Conservation (phyloP, 2,888 invertebrate species). For the Watsonalla cultraria region DNA sequence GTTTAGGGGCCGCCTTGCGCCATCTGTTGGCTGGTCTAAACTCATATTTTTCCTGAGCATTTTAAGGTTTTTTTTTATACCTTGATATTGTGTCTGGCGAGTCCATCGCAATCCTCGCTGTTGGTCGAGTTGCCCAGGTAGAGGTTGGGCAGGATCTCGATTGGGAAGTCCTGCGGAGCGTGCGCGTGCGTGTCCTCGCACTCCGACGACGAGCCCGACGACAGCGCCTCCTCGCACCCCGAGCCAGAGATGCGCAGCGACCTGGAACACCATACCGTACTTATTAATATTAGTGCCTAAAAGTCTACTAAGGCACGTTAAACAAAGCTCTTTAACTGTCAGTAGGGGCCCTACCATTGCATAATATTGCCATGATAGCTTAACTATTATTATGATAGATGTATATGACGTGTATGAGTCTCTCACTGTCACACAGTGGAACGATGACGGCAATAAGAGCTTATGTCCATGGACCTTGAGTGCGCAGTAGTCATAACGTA, state of each 20-base stretch:
- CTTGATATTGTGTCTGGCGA: slow-evolving; percentile 93
- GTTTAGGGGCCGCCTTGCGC: no score
- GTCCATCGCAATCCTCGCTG: slow-evolving; percentile 92
- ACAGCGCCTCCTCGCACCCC: slow-evolving; percentile 82
- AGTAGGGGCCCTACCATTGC: no score
- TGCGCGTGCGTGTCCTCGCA: slow-evolving; percentile 81
- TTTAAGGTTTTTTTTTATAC: slow-evolving; percentile 46
- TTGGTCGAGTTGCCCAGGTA: slow-evolving; percentile 97
- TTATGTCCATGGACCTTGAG: no score
- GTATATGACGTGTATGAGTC: no score
- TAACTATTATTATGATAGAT: no score
- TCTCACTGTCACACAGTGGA: no score
- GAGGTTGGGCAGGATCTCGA: slow-evolving; percentile 95
- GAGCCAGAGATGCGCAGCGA: slow-evolving; percentile 86
- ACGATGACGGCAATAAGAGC: no score
- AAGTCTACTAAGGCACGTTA: no score
- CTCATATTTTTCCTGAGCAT: not conserved
- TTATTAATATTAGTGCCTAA: not conserved
- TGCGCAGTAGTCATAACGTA: no score
- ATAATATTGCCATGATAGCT: no score
- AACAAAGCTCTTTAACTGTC: no score
- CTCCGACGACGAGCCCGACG: slow-evolving; percentile 85
- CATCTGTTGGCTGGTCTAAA: no score
- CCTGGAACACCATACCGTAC: slow-evolving; percentile 50
- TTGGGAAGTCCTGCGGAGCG: slow-evolving; percentile 89